Percentiles rank a stretch among this genome's conserved stretches.
phyloP scores from a whole-genome alignment of 2,888 invertebrate genomes.

The Thera obeliscata region DNA sequence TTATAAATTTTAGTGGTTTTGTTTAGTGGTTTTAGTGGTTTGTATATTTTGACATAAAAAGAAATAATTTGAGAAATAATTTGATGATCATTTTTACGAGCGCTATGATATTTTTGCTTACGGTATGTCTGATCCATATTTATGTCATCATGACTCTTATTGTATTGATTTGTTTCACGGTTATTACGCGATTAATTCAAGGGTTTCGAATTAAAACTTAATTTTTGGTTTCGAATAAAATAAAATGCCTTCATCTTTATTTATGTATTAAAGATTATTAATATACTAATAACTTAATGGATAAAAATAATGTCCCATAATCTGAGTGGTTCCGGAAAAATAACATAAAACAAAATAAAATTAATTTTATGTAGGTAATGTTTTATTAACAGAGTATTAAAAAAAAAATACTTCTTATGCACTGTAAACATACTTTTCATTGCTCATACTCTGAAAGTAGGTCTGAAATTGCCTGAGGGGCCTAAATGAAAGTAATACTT shows the following conservation, averaged over 20 bases:
- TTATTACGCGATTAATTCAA: slow-evolving; percentile 65
- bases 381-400: not conserved
- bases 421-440: too few relatives aligned
- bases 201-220: slow-evolving; percentile 37
- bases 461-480: too few relatives aligned
- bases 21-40: too few relatives aligned
- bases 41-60: too few relatives aligned
- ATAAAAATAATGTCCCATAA: not conserved
- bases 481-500: too few relatives aligned
- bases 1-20: too few relatives aligned
- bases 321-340: slow-evolving; percentile 22
- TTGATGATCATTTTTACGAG: too few relatives aligned
- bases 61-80: too few relatives aligned
- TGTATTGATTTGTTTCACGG: slow-evolving; percentile 73
- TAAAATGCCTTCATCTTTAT: slow-evolving; percentile 21
- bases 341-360: not conserved
- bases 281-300: slow-evolving; percentile 13
- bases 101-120: not conserved
- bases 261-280: slow-evolving; percentile 25
- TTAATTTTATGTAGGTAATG: too few relatives aligned
- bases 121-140: slow-evolving; percentile 3
- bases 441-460: too few relatives aligned
- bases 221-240: slow-evolving; percentile 27
- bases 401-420: not conserved
- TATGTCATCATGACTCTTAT: slow-evolving; percentile 7